Evolutionary conservation across 2,113 vertebrate species (phyloP), one percentile per base, ranked within the genome.

Genomic region (Ascaphus truei): DNA sequence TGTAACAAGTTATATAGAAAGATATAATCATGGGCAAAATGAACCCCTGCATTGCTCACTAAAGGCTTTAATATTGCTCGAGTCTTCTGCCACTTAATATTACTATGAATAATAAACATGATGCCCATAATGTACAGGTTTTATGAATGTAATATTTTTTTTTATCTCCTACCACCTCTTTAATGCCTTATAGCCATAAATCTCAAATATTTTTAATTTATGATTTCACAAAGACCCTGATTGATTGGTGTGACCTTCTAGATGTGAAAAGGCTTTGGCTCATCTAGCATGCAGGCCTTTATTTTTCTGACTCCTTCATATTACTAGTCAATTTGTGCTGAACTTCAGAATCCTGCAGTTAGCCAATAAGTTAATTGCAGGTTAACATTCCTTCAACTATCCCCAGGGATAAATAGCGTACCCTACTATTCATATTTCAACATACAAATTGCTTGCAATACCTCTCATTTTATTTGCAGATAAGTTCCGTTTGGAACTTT

Each of bases 241-340:
- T 68, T 68, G 66, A 68, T 68, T 68, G 55, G 66, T 59, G 56
- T 71, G 56, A 71, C 67, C 56, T 71, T 71, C 57, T 52, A 51
- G 45, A 60, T 61, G 41, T 52, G 45, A 52, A 71, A 71, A 61
- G 67, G 16, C 33, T 52, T 18, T 34, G 57, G 45, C 57, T 61
- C 67, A 71, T 71, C 67, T 60, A 52, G 33, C 45, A 25, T 52
- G 34, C 67, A 60, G 34, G 33, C 61, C 53, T 60, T 69, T 18
- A 58, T 60, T 61, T 69, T 27, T 25, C 43, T 3, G 27, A 9
- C 55, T 48, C 30, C 59, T 45, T 68, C 66, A 50, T 48, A 50
- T 68, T 59, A 68, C 55, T 25, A 50, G 65, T 68, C 66, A 53
- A 68, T 68, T 59, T 59, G 31, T 59, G 47, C 20, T 61, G 34